Base-by-base conservation (phyloP, 2,113 vertebrate species). In the Tichodroma muraria region DNA sequence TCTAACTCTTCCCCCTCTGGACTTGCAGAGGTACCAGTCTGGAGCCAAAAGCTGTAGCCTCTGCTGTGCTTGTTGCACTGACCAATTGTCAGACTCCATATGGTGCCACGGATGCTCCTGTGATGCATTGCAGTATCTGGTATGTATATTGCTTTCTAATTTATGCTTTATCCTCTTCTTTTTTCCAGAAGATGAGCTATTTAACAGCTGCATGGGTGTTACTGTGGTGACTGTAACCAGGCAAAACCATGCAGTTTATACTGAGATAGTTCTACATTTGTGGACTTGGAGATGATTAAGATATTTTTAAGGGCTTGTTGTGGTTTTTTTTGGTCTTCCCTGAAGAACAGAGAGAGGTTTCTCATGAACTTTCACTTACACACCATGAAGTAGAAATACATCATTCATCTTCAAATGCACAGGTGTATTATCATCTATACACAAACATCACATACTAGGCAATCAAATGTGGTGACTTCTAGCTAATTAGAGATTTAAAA, bases 191-290 rank as follows among this genome's bases (percentile, higher is more conserved):
- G 44, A 89, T 60, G 79, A 91, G 89, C 75, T 77, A 52, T 85
- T 79, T 72, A 90, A 69, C 86, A 92, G 77, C 78, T 69, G 54
- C 63, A 90, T 14, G 70, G 33, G 59, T 77, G 89, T 96, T 95
- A 93, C 94, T 93, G 91, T 94, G 81, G 85, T 91, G 91, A 95
- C 87, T 85, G 89, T 96, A 96, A 87, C 91, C 81, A 96, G 54
- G 94, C 91, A 95, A 88, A 94, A 88, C 4, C 68, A 40, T 44
- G 40, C 47, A 52, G 68, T 93, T 91, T 4, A 0, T 40, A 12
- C 15, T 52, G 72, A 88, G 64, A 64, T n/a, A 40, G 54, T 91
- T 91, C 63, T 54, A 27, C 45, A 3, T 47, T 88, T 75, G 79
- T 70, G 80, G 37, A 84, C n/a, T 73, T 72, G 38, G 82, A 47